Percentiles rank a stretch among this genome's conserved stretches.
Evolutionary conservation across 2,113 vertebrate genomes (phyloP).

Genomic region (Xiphophorus maculatus): DNA sequence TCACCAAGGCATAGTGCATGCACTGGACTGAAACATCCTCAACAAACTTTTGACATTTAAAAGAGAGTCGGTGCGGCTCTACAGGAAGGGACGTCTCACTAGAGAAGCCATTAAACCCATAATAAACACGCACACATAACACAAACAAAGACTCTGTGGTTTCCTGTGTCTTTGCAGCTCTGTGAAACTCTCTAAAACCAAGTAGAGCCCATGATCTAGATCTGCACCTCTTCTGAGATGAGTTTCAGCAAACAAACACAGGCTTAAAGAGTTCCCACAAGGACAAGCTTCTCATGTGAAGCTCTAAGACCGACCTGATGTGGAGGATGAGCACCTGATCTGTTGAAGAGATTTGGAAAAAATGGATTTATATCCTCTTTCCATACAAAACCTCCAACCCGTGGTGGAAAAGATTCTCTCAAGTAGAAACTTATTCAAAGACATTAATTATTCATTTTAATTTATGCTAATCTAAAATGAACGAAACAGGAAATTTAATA

Average conservation of each 20-base stretch:
- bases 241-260: slow-evolving; percentile 19
- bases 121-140: slow-evolving; percentile 12
- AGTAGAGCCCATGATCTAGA: slow-evolving; percentile 10
- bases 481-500: neutral
- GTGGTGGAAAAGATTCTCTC: too few relatives aligned
- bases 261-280: neutral
- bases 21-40: neutral
- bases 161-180: slow-evolving; percentile 65
- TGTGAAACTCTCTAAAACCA: slow-evolving; percentile 1
- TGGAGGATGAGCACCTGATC: neutral
- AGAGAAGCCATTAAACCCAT: slow-evolving; percentile 18
- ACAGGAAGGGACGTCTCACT: slow-evolving; percentile 57
- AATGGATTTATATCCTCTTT: too few relatives aligned
- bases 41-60: slow-evolving; percentile 11
- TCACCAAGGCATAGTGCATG: slow-evolving; percentile 7
- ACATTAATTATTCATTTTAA: too few relatives aligned
- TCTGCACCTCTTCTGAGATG: slow-evolving; percentile 7
- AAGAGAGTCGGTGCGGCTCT: slow-evolving; percentile 12
- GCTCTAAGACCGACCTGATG: slow-evolving; percentile 5
- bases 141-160: slow-evolving; percentile 59
- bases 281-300: slow-evolving; percentile 4
- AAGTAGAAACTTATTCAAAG: too few relatives aligned
- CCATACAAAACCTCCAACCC: too few relatives aligned
- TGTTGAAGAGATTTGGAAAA: too few relatives aligned
- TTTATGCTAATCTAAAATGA: neutral